Base-by-base conservation (phyloP, 2,113 vertebrate genomes). In the Channa argus region DNA sequence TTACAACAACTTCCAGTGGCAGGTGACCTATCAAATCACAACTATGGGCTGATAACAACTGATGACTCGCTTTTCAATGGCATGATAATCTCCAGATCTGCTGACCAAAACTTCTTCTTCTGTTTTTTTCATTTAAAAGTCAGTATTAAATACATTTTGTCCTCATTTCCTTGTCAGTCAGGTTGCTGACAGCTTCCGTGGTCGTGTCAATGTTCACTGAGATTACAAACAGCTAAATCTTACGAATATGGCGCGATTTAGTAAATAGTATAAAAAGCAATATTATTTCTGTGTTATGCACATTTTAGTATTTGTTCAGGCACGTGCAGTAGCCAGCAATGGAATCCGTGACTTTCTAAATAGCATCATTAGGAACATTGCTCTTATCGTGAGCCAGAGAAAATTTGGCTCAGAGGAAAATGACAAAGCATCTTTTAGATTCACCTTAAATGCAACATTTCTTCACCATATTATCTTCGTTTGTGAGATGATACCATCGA, bases 401-500 rank as follows among this genome's bases (percentile, higher is more conserved):
- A 52, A 46, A 49, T 47, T 34, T 47, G 8, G 61, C n/a, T 39
- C 58, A 3, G 54, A 39, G 13, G 2, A 52, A 36, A 58, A 24
- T 2, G 0, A 33, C 2, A 2, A 9, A 37, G 11, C 53, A 7
- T 10, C 45, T 43, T 37, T 45, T 44, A 9, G 45, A 11, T 10
- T 6, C 8, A 1, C 6, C 14, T 24, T 12, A 4, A 56, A 51
- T 47, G 51, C 11, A 15, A 59, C 5, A 2, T 56, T 38, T 49
- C 44, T 38, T 43, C 33, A 36, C 45, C 68, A 5, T 8, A 37
- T 71, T 15, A 50, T 73, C 24, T 34, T n/a, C 45, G 12, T 2
- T 37, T 51, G 66, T 53, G 56, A 80, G 47, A 56, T 46, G 39
- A 62, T 63, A 55, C 55, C 45, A 71, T 43, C 60, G 73, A 71